Percentiles rank a stretch among this genome's conserved stretches.
phyloP scores from a whole-genome alignment of 2,797 vertebrate species.

The Mallotus villosus region DNA sequence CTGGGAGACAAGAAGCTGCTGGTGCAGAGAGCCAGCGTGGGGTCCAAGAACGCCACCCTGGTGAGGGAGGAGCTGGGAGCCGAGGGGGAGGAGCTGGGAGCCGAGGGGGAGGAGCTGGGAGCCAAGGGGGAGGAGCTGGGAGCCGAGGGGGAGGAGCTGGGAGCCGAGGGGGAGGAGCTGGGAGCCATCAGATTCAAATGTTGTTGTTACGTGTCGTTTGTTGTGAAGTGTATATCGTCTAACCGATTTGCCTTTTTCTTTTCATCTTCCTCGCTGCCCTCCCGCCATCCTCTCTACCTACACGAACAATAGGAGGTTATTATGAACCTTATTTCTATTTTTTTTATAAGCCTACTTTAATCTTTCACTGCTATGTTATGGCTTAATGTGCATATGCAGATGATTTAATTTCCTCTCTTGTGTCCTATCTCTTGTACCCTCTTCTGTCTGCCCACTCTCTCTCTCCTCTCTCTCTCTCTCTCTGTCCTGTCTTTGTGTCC shows the following conservation, averaged over 20 bases:
- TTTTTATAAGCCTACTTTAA: not conserved
- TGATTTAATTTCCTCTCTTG: not conserved
- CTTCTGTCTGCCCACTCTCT: not conserved
- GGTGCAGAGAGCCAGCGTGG: slow-evolving; percentile 92
- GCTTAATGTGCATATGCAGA: not conserved
- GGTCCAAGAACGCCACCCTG: slow-evolving; percentile 92
- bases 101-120: not conserved
- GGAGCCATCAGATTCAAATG: not conserved
- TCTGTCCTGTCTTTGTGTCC: too few species aligned
- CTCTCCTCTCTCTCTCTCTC: not conserved
- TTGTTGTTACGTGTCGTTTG: not conserved
- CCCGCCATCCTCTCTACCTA: not conserved
- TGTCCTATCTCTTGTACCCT: not conserved
- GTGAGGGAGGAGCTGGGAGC: slow-evolving; percentile 65
- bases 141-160: not conserved
- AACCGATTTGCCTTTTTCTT: not conserved
- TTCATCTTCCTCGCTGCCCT: not conserved
- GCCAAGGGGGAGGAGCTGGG: slow-evolving; percentile 22
- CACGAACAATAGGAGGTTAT: slow-evolving; percentile 1
- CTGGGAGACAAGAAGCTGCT: slow-evolving; percentile 93
- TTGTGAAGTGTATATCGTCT: not conserved
- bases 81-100: not conserved
- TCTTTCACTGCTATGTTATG: not conserved
- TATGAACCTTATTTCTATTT: not conserved
- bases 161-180: not conserved